Conservation (phyloP, 2,888 invertebrate genomes). For the Bellardia pandia region DNA sequence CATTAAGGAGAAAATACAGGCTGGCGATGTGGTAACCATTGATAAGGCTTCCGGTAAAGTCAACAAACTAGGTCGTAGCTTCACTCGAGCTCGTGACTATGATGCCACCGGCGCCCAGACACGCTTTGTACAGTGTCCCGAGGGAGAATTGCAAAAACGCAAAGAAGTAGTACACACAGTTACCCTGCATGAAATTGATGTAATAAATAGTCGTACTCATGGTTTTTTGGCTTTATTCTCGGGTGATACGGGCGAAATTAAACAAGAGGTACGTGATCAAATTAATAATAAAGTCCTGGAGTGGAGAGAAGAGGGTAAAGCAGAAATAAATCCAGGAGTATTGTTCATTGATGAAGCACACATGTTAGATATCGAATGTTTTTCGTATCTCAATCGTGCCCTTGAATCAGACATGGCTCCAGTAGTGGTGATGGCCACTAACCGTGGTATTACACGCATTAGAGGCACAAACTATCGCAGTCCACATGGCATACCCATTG, state of each 20-base stretch:
- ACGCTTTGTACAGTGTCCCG: slow-evolving; percentile 98
- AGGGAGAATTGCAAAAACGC: slow-evolving; percentile 98
- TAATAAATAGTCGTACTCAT: slow-evolving; percentile 98
- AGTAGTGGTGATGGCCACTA: slow-evolving; percentile 99
- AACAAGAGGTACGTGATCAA: slow-evolving; percentile 98
- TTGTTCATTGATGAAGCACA: slow-evolving; percentile 98
- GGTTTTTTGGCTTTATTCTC: slow-evolving; percentile 99
- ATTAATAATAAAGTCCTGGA: slow-evolving; percentile 98
- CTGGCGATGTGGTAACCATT: slow-evolving; percentile 98
- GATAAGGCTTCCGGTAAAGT: slow-evolving; percentile 99
- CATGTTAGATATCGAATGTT: slow-evolving; percentile 99
- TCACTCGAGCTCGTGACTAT: slow-evolving; percentile 97
- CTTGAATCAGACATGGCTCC: slow-evolving; percentile 99
- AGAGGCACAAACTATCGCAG: slow-evolving; percentile 96
- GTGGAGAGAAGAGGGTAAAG: slow-evolving; percentile 99
- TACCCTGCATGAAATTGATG: slow-evolving; percentile 99
- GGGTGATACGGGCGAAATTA: slow-evolving; percentile 99
- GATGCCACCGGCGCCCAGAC: slow-evolving; percentile 96
- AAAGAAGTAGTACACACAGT: slow-evolving; percentile 99
- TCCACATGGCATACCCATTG: slow-evolving; percentile 98
- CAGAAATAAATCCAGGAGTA: slow-evolving; percentile 99
- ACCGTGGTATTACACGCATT: slow-evolving; percentile 96
- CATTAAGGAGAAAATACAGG: slow-evolving; percentile 97
- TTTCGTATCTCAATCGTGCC: slow-evolving; percentile 98
- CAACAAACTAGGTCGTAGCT: slow-evolving; percentile 95